Percentiles rank a stretch among this genome's conserved stretches.
Evolutionary conservation across 2,888 invertebrate species (phyloP).

Genomic region (Anorthoa munda): DNA sequence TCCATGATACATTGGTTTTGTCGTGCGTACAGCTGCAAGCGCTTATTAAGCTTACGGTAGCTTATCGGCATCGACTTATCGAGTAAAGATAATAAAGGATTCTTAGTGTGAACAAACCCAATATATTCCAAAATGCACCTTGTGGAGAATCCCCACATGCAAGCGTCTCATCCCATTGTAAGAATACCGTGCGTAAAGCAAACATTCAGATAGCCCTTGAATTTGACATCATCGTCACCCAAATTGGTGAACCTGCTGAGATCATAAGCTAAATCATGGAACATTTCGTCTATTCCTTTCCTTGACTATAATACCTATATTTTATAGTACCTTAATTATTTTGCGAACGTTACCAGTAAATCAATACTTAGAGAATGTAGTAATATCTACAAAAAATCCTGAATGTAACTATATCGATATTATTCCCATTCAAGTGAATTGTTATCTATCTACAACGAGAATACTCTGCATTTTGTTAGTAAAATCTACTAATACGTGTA

Average conservation of each 20-base stretch:
- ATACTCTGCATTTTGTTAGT: conserved; percentile 5
- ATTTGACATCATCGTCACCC: neutral
- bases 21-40: neutral
- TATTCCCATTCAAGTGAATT: neutral
- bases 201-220: neutral
- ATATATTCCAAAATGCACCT: neutral
- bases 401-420: neutral
- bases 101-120: neutral
- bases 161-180: conserved; percentile 3
- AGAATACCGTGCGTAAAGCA: conserved; percentile 13
- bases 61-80: neutral
- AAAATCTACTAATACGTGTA: neutral
- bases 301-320: too few species aligned
- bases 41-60: neutral
- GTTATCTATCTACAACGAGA: conserved; percentile 17
- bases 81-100: neutral
- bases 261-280: neutral
- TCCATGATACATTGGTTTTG: neutral
- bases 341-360: neutral
- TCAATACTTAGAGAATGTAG: neutral
- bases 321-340: neutral
- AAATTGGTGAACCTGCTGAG: neutral
- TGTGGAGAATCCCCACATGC: neutral
- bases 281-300: neutral
- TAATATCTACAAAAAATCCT: neutral